These are phyloP conservation scores for Monochamus saltuarius DNA, from an alignment of 1,140 invertebrate genomes.

Conservation along the genomic window DNA sequence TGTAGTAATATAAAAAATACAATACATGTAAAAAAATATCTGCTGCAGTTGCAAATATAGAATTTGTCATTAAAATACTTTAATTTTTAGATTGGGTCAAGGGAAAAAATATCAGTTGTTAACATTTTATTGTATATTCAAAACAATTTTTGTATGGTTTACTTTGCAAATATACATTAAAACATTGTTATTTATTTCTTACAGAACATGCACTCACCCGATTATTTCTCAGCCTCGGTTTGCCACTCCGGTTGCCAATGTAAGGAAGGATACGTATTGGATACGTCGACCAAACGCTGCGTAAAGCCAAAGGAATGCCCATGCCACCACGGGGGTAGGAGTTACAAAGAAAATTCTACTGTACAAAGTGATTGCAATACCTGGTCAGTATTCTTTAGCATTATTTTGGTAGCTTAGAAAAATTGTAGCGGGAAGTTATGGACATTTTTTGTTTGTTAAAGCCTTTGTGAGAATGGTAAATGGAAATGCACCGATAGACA, in stretches of 20 bases:
- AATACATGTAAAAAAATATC: too few relatives aligned
- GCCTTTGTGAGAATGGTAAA: conserved; percentile 65
- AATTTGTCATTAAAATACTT: too few relatives aligned
- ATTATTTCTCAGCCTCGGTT: conserved; percentile 53
- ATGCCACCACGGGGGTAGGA: conserved; percentile 83
- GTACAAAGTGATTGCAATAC: conserved; percentile 82
- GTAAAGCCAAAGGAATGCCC: conserved; percentile 73
- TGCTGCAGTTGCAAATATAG: too few relatives aligned
- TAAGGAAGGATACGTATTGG: conserved; percentile 72
- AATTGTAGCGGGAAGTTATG: too few relatives aligned
- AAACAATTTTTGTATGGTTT: too few relatives aligned
- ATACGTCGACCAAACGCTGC: conserved; percentile 67
- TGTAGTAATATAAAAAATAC: too few relatives aligned
- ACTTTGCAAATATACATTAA: too few relatives aligned
- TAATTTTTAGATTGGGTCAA: too few relatives aligned
- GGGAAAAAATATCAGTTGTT: too few relatives aligned
- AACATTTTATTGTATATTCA: too few relatives aligned
- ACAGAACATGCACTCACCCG: conserved; percentile 70
- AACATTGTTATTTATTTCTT: too few relatives aligned
- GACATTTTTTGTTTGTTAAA: conserved; percentile 1
- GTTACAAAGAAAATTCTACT: conserved; percentile 73
- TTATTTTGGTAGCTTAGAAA: too few relatives aligned
- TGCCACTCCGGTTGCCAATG: conserved; percentile 80
- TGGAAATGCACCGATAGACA: conserved; percentile 67
- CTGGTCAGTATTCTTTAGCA: conserved; percentile 59